Conservation (phyloP, 1,140 invertebrate species). For the Eueides isabella region DNA sequence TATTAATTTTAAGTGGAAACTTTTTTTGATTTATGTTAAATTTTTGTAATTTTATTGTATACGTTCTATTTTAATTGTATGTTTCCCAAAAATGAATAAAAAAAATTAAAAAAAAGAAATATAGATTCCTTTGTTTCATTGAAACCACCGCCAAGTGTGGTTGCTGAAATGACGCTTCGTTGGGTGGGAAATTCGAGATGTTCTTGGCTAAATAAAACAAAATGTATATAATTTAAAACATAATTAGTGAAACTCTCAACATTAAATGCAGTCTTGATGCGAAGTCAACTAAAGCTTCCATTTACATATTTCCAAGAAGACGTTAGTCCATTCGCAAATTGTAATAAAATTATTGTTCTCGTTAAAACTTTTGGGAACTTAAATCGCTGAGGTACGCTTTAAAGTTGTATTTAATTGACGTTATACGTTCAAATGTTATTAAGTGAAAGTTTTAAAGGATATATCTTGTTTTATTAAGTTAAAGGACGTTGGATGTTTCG, state of each 20-base stretch:
- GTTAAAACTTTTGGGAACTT: not conserved
- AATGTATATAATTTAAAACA: too few relatives aligned
- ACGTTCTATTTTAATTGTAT: too few relatives aligned
- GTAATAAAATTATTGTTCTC: slow-evolving; percentile 3
- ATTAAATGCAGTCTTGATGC: not conserved
- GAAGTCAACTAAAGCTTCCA: not conserved
- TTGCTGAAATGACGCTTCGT: too few relatives aligned
- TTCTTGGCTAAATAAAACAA: too few relatives aligned
- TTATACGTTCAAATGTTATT: not conserved
- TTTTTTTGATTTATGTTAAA: too few relatives aligned
- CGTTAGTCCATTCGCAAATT: not conserved
- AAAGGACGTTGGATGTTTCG: not conserved
- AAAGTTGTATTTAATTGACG: not conserved
- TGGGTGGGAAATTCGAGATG: too few relatives aligned
- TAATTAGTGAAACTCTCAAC: not conserved
- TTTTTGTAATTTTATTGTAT: too few relatives aligned
- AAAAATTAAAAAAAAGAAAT: too few relatives aligned
- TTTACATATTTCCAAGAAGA: not conserved
- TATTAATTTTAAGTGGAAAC: too few relatives aligned
- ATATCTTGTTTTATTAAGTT: not conserved
- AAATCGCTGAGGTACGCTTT: not conserved
- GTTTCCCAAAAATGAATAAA: too few relatives aligned
- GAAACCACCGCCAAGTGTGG: too few relatives aligned
- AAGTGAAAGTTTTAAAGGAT: not conserved
- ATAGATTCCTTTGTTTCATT: too few relatives aligned